Conservation (phyloP, 2,113 vertebrate genomes). For the Tragulus kanchil region DNA sequence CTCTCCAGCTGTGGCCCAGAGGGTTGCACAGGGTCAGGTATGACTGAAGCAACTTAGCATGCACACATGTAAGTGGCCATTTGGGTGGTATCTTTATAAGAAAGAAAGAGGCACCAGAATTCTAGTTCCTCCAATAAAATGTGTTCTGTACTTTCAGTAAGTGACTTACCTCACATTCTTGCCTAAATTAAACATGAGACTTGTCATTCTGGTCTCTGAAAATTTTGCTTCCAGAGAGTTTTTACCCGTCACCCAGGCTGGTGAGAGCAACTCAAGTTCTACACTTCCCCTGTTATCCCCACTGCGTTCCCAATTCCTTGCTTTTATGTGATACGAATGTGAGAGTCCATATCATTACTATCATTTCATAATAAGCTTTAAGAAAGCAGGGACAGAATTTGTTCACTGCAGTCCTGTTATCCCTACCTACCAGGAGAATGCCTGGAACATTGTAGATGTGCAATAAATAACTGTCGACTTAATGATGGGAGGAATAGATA, state of each 20-base stretch:
- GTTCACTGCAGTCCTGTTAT: not conserved
- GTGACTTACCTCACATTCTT: not conserved
- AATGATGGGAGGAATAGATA: not conserved
- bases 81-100: not conserved
- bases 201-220: not conserved
- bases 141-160: not conserved
- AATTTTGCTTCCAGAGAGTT: not conserved
- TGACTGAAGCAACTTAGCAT: not conserved
- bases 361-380: not conserved
- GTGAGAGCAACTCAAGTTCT: no score
- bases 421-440: not conserved
- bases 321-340: not conserved
- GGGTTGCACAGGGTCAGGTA: not conserved
- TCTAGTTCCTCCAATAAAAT: not conserved
- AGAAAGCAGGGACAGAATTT: not conserved
- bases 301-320: not conserved
- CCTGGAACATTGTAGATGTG: not conserved
- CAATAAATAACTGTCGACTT: not conserved
- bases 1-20: rapidly evolving
- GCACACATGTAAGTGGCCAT: not conserved
- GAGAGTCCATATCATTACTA: not conserved
- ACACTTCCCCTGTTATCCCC: not conserved
- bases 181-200: not conserved
- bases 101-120: not conserved
- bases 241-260: not conserved